Base-by-base conservation (phyloP, 2,113 vertebrate species). In the Podarcis cretensis region DNA sequence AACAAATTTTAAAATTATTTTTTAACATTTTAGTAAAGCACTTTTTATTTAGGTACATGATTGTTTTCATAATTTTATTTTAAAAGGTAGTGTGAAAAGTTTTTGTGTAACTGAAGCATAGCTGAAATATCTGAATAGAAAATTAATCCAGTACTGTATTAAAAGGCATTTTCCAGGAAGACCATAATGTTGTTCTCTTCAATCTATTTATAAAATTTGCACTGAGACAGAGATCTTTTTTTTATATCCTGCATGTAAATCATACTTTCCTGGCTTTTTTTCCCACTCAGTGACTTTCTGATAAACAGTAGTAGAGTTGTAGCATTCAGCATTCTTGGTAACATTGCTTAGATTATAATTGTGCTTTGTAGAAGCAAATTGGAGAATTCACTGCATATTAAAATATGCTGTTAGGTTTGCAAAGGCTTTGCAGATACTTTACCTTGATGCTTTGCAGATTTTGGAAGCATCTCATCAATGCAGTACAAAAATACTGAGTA, bases 251-350 rank as follows among this genome's bases (percentile, higher is more conserved):
- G 25, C 23, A 25, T 23, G 27, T 78, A 78, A 78, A 30, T 23
- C 69, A 40, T 25, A 48, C 23, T 48, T 48, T 78, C 9, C 14
- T 80, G 48, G 14, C 30, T 32, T 93, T 92, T 92, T 83, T 7
- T 89, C 35, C 35, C 90, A 92, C 71, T 30, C 4, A 3, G 74
- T 83, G 91, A 75, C 89, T 95, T 96, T 95, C 85, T 92, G 85
- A 87, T 48, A 54, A 54, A 54, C 48, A 54, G 88, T 93, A 92
- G 91, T 92, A 93, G 95, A 93, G 89, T 73, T 37, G 5, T 89
- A 91, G 86, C 18, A 25, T n/a, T 90, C 57, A 78, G 92, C 35
- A 1, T 91, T 92, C 81, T 84, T 80, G 59, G 88, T 76, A 82
- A 32, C 0, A 1, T 7, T 1, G 13, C 91, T 86, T 14, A 3